Base-by-base conservation (phyloP, 2,113 vertebrate species). In the Mastomys natalensis region DNA sequence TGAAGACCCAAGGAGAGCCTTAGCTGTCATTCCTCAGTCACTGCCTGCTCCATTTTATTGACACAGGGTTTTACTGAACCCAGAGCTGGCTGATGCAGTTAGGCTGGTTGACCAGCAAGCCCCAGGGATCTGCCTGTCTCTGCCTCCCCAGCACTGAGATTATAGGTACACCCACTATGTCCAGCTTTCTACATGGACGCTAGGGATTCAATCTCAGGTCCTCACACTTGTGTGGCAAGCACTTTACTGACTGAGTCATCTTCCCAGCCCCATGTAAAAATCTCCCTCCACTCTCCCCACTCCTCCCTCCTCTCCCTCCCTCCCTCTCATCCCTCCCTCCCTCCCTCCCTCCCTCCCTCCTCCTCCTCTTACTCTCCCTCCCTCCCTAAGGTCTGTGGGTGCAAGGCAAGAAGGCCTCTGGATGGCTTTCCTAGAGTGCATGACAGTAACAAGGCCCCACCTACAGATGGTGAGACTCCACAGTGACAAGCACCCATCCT, bases 401-500 rank as follows among this genome's bases (percentile, higher is more conserved):
- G 0, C 16, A 8, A 12, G 88, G 68, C 13, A 74, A 55, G 85
- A 88, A n/a, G 53, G 76, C 9, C 34, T 55, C 34, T 48, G 40
- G 12, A 58, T 4, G 1, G 55, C 70, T 37, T 19, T 6, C 62
- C 55, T 12, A 34, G 31, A 17, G 48, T 53, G 48, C 29, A 84
- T 22, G 82, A 21, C 7, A 43, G 34, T 48, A 17, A 60, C 26
- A 0, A 68, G 85, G 31, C 21, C 12, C 45, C 12, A 26, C 11
- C 31, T 45, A 53, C 0, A 2, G 34, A 37, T 16, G 31, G 45
- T 31, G 29, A 48, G 43, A 31, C 96, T 95, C 60, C 94, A 51
- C 34, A 53, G 91, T 68, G 92, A 85, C 29, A 21, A 53, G 95
- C 88, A 96, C 81, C 93, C 97, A 97, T 90, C 98, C 98, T 80